A percentile compares a stretch with the other conserved stretches of the same genome.
These are phyloP conservation scores for Oncorhynchus gorbuscha DNA, from an alignment of 2,113 vertebrate species.

Conservation along the genomic window DNA sequence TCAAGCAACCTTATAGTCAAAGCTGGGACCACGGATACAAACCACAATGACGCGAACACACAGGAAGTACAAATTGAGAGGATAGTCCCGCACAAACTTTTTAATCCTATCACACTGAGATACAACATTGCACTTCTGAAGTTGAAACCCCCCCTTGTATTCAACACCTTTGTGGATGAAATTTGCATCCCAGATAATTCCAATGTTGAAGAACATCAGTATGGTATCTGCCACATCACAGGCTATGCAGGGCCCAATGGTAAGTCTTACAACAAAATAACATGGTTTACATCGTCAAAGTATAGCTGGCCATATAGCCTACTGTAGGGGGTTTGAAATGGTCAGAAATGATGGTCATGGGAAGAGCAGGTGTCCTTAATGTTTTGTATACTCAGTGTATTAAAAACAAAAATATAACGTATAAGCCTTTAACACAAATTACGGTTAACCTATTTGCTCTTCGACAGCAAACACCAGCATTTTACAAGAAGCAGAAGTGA, in stretches of 20 bases:
- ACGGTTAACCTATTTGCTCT: background rate
- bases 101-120: constrained; percentile 2
- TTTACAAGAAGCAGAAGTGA: constrained; percentile 12
- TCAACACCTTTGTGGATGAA: background rate
- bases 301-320: background rate
- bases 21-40: constrained; percentile 10
- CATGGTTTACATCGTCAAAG: background rate
- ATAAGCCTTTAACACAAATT: background rate
- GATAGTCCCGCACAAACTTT: constrained; percentile 3
- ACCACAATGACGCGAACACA: constrained; percentile 2
- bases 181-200: constrained; percentile 13
- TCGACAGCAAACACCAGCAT: background rate
- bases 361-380: background rate
- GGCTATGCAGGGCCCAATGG: constrained; percentile 2
- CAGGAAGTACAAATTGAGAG: background rate
- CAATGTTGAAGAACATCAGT: background rate
- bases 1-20: constrained; percentile 10
- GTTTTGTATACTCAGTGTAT: background rate
- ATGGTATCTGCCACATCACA: constrained; percentile 6
- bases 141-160: background rate
- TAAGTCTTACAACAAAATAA: background rate
- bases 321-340: background rate
- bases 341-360: background rate
- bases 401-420: background rate
- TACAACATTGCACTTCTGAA: constrained; percentile 9